Evolutionary conservation across 2,113 vertebrate species (phyloP).

Genomic region (Cyprinus carpio): DNA sequence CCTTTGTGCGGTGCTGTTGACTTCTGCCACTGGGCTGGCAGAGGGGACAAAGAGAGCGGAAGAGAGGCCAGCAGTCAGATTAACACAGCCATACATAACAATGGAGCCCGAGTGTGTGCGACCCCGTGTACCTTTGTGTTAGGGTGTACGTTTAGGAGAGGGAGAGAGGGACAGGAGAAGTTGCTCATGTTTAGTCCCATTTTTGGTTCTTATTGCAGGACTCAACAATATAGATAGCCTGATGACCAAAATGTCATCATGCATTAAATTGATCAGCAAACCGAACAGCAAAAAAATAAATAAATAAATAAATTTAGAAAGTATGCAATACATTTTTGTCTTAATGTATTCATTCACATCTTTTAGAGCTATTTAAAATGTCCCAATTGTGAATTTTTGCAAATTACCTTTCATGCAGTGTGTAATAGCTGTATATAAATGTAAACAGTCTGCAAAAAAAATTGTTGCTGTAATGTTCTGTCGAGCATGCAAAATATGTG

Average conservation of each 20-base stretch:
- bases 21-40: constrained; percentile 91
- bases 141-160: constrained; percentile 40
- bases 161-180: not conserved
- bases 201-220: not conserved
- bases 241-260: no score
- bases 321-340: no score
- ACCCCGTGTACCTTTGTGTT: constrained; percentile 37
- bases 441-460: no score
- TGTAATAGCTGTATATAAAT: no score
- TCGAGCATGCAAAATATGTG: no score
- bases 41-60: constrained; percentile 88
- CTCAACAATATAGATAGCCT: not conserved
- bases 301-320: no score
- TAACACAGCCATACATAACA: constrained; percentile 97
- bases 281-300: no score
- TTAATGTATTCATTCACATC: not conserved
- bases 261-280: no score
- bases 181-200: not conserved
- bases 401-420: no score
- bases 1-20: constrained; percentile 91
- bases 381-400: no score
- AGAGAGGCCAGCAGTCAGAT: constrained; percentile 88
- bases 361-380: not conserved
- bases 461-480: no score
- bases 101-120: constrained; percentile 71